Evolutionary conservation across 2,113 vertebrate genomes (phyloP), one percentile per base, ranked within the genome.

Genomic region (Crotophaga sulcirostris): DNA sequence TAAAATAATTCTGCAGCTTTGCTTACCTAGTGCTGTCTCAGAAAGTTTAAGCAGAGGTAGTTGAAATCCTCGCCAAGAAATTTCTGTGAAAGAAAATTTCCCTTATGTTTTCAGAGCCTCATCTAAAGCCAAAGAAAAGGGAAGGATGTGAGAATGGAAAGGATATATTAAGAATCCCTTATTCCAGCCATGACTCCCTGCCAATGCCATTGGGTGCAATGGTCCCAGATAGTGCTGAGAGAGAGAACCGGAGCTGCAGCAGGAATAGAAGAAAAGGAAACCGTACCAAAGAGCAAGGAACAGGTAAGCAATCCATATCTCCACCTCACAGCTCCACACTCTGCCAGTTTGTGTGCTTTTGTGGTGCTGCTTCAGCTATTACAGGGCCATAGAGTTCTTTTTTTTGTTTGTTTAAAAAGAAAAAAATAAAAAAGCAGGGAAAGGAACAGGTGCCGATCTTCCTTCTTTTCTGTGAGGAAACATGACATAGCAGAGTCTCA

Each of bases 401-500:
- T 6, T 49, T 10, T 21, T 47, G 9, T 47, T 47, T 47, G 19
- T 47, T 11, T 23, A 24, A 11, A 47, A 87, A 72, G 51, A 19
- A 64, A 92, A 47, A 66, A 36, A 54, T 4, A n/a, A 11, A 16
- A 26, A 38, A 33, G 7, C 11, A 3, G 6, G 13, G 62, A 56
- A 78, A 31, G 14, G 59, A 76, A 26, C 78, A 89, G 67, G 54
- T 52, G 47, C 55, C 1, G 3, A 80, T 80, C 85, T 88, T 63
- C 85, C 59, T 66, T 90, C 77, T 62, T 72, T 34, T 78, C 62
- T 47, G 66, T 20, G 66, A 91, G 59, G 68, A 96, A 92, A 93
- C 87, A 93, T 44, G 82, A 87, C 92, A 81, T 36, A 96, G 87
- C 80, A 85, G 62, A 89, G 73, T 55, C 63, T 97, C 86, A 69